These are phyloP conservation scores for Lasioglossum leucozonium DNA, from an alignment of 2,888 invertebrate genomes.

Conservation along the genomic window DNA sequence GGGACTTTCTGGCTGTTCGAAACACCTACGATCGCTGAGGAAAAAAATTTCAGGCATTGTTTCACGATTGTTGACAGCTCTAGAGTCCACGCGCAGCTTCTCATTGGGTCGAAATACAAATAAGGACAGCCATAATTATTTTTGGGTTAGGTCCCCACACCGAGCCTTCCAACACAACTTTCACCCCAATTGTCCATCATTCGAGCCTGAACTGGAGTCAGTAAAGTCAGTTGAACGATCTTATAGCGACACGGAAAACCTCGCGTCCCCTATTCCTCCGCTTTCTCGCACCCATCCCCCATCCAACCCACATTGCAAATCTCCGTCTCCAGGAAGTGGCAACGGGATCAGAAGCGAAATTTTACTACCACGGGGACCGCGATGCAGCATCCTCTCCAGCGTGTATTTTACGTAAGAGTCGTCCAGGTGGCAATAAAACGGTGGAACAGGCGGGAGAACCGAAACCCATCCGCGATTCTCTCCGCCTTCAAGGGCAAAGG, in stretches of 20 bases:
- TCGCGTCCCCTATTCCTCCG: background rate
- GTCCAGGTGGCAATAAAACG: slow-evolving; percentile 33
- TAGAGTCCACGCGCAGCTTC: too few species aligned
- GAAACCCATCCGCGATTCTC: slow-evolving; percentile 23
- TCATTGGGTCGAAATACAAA: too few species aligned
- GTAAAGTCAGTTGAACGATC: background rate
- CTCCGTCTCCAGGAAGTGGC: slow-evolving; percentile 23
- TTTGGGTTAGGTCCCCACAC: background rate
- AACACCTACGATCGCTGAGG: slow-evolving; percentile 13
- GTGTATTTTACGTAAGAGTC: slow-evolving; percentile 25
- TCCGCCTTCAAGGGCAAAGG: slow-evolving; percentile 24
- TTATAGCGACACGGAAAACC: background rate
- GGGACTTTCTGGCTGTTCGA: slow-evolving; percentile 36
- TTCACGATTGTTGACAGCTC: background rate
- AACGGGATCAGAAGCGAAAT: slow-evolving; percentile 31
- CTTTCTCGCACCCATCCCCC: background rate
- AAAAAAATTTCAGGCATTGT: background rate
- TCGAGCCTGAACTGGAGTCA: background rate
- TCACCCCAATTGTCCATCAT: background rate
- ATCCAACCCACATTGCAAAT: background rate
- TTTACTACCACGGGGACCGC: background rate
- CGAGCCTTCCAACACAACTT: background rate
- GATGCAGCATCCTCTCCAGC: background rate
- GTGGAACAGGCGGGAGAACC: slow-evolving; percentile 29
- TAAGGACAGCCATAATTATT: too few species aligned